Base-by-base conservation (phyloP, 2,888 invertebrate species). In the Hirtodrosophila alboralis region DNA sequence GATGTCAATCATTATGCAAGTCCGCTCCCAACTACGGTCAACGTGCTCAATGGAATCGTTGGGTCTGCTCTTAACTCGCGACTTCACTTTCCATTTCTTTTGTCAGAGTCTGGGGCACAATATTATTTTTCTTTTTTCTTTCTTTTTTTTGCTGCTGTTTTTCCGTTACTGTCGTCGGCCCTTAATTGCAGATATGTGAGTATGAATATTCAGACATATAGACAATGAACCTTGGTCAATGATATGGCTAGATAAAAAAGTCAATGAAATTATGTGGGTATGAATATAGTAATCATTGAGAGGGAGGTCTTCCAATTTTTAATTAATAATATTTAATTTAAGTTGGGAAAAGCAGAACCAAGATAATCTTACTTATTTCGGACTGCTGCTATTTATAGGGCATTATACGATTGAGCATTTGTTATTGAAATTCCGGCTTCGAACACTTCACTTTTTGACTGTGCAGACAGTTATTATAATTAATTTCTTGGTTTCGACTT, bases 61-160 rank as follows among this genome's bases (percentile, higher is more conserved):
- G 62, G 13, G 52, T 13, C 9, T 40, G 23, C 56, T 65, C 54
- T 33, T 36, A 51, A 34, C 45, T 59, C 36, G 8, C 31, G 51
- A 38, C 49, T 66, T 66, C 45, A 79, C 79, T 79, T 74, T 78
- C 85, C 83, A 74, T 78, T 78, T 78, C 78, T 78, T 78, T 78
- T 78, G 78, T 84, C 61, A 58, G 68, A 31, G 14, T 30, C 43
- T 67, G 66, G 61, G 53, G 49, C 41, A 36, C 45, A 30, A 31
- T 34, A 41, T 34, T 54, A 18, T 34, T 26, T 37, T 36, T 49
- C 34, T 26, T 30, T 13, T 13, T 5, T 8, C 12, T 41, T 26
- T 27, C 28, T 26, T 14, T 57, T 40, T 10, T 47, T 18, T 47
- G 8, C 27, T 26, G 49, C 14, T 27, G 70, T 43, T 75, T 57